Evolutionary conservation across 2,888 invertebrate genomes (phyloP), one percentile per base, ranked within the genome.

Genomic region (Odontothrips loti): DNA sequence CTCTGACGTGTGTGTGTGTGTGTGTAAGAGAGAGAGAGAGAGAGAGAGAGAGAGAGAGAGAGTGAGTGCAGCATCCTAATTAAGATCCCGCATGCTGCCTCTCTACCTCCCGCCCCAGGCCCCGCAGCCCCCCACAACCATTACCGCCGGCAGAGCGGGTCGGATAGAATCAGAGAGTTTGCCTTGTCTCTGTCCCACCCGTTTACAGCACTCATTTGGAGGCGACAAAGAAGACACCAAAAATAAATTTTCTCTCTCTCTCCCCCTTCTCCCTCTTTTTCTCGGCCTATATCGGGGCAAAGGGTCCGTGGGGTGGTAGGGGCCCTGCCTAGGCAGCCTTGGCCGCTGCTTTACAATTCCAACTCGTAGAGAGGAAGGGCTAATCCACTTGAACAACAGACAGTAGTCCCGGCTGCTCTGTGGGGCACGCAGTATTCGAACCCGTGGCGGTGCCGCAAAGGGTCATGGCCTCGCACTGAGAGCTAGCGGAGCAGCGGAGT

Each of bases 321-420:
- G 34, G 34, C 3, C 34, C 34, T 43, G 34, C 34, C 34, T 20
- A 58, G 11, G 58, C 58, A 15, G 58, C 58, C 15, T 51, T 43
- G 34, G 10, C 68, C 27, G 58, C 68, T 75, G 68, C 68, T 75
- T 75, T 75, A 75, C 68, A 75, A 75, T 75, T 75, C 68, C 27
- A 75, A 75, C 68, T 75, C 68, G 68, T 27, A 75, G 68, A 75
- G 68, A 6, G 34, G 23, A 75, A 75, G 68, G 68, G 68, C 68
- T 75, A 75, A 75, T 75, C 68, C 68, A 75, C 68, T 75, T 75
- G 68, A 75, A 75, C 68, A 75, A 75, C 68, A 75, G 68, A 75
- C 68, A 75, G 68, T n/a, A 15, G 58, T 20, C 58, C 6, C 58
- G 58, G 58, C 15, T 15, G 11, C 20, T 58, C 58, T 58, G 58